phyloP scores from a whole-genome alignment of 2,888 invertebrate species.

The Cataglyphis rosenhaueri region DNA sequence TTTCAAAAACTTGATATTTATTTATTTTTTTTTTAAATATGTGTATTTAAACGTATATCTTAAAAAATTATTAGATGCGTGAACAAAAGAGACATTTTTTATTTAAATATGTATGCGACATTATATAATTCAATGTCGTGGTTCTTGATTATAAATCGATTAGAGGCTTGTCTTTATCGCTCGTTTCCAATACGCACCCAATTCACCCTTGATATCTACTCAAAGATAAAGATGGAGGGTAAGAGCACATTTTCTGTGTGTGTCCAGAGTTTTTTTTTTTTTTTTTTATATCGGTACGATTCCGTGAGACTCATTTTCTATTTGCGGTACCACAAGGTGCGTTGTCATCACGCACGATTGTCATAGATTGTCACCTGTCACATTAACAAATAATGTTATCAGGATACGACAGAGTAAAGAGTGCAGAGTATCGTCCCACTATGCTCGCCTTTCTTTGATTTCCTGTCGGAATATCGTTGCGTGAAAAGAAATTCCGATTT shows the following conservation, averaged over 20 bases:
- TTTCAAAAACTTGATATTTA: background rate
- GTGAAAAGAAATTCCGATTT: background rate
- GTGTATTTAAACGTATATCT: background rate
- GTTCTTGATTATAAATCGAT: conserved; percentile 8
- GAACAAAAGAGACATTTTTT: background rate
- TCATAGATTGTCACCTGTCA: conserved; percentile 76
- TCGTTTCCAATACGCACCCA: conserved; percentile 62
- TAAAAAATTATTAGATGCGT: background rate
- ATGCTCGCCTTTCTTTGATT: background rate
- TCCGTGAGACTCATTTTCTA: conserved; percentile 71
- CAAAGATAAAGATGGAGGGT: conserved; percentile 67
- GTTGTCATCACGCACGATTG: conserved; percentile 68
- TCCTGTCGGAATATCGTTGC: conserved; percentile 5
- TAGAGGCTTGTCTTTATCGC: conserved; percentile 56
- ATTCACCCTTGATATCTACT: conserved; percentile 68
- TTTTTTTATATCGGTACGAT: conserved; percentile 66
- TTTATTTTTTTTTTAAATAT: background rate
- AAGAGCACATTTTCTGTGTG: conserved; percentile 63
- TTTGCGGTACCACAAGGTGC: conserved; percentile 82
- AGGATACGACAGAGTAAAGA: conserved; percentile 41
- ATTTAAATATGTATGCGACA: background rate
- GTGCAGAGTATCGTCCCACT: conserved; percentile 26
- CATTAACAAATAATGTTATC: conserved; percentile 77
- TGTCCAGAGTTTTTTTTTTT: conserved; percentile 65
- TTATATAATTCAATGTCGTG: background rate